Evolutionary conservation across 2,888 invertebrate genomes (phyloP).

Genomic region (Trichopria drosophilae): DNA sequence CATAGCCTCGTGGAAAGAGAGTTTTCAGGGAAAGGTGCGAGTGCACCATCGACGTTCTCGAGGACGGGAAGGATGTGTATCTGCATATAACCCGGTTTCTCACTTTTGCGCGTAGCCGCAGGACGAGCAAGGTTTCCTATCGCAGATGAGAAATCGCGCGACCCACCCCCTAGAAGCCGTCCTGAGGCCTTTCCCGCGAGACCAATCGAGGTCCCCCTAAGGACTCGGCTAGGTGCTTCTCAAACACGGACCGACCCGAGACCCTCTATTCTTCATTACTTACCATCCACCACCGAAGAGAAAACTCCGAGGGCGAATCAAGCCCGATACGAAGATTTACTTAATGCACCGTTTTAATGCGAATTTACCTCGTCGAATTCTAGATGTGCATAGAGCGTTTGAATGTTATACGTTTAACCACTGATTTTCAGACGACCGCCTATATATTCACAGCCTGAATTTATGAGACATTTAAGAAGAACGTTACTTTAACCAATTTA

Average conservation of each 20-base stretch:
- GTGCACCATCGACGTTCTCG: not conserved
- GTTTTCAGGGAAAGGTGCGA: constrained; percentile 4
- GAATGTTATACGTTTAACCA: no score
- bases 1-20: constrained; percentile 3
- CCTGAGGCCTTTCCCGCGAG: constrained; percentile 13
- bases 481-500: no score
- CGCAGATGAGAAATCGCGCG: constrained; percentile 10
- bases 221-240: constrained; percentile 37
- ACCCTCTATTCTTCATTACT: constrained; percentile 31
- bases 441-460: no score
- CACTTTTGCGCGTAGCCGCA: constrained; percentile 37
- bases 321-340: no score
- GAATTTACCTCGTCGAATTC: no score
- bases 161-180: constrained; percentile 15
- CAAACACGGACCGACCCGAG: constrained; percentile 11
- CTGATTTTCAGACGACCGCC: no score
- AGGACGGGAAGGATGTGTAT: constrained; percentile 34
- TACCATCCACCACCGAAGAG: no score
- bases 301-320: no score
- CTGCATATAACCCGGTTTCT: constrained; percentile 51
- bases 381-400: no score
- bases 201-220: constrained; percentile 37
- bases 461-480: no score
- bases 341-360: no score
- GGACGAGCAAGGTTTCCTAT: constrained; percentile 19